Evolutionary conservation across 2,888 invertebrate genomes (phyloP), one percentile per base, ranked within the genome.

Genomic region (Ariolimax columbianus): DNA sequence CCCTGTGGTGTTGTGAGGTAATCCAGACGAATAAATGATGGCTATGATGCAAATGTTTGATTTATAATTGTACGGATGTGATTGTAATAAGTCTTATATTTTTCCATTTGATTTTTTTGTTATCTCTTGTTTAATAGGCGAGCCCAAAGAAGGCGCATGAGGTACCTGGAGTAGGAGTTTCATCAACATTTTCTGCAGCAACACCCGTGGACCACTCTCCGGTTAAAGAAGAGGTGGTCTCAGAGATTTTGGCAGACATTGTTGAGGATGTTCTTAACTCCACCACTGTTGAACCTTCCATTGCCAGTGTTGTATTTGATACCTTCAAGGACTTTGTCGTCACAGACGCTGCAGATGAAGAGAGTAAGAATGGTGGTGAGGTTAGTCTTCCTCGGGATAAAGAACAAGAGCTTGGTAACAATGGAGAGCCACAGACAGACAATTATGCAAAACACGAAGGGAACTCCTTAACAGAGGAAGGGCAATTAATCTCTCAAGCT

Each of bases 211-310:
- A 55, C 23, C 55, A 6, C 3, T 3, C 30, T 63, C 40, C 59
- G 55, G 38, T 30, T 4, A 70, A 68, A n/a, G 86, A 85, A 59
- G 80, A 68, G 33, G 81, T 90, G 26, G 89, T 88, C n/a, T 63
- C 84, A 38, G 91, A 90, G 43, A 89, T 94, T 68, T 89, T 93
- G 9, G 91, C 92, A 77, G 92, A 92, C 68, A 89, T 94, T 47
- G 91, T 94, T 47, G 91, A 93, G 83, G 94, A 94, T 81, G 94
- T 94, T 33, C 91, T 94, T 59, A 89, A 86, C n/a, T 93, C 93
- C n/a, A 91, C 91, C 33, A 91, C 91, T 17, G 88, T 84, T 14
- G 89, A 91, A 79, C 93, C 93, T 7, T 94, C 94, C 19, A 91
- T 94, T 36, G 92, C 93, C 23, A 91, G 89, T 47, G 93, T 93